Conservation (phyloP, 2,888 invertebrate genomes). For the Oscheius onirici region DNA sequence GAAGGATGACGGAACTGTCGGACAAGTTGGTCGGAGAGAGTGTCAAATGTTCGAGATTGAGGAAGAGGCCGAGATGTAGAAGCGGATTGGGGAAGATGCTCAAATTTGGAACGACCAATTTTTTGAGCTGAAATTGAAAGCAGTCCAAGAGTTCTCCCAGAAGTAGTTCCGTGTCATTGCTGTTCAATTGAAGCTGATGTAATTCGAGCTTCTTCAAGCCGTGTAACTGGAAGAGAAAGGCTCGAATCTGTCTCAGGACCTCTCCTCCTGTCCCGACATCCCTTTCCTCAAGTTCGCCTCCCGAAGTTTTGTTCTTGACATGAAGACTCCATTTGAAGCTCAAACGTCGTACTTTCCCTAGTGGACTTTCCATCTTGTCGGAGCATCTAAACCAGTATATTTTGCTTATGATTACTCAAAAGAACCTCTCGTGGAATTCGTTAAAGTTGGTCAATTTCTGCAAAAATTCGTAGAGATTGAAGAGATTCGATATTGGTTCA, state of each 20-base stretch:
- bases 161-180: conserved; percentile 79
- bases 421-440: conserved; percentile 55
- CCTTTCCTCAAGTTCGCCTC: conserved; percentile 39
- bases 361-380: conserved; percentile 34
- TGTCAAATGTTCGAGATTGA: conserved; percentile 78
- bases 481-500: conserved; percentile 82
- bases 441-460: conserved; percentile 78
- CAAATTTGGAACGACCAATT: conserved; percentile 81
- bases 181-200: conserved; percentile 82
- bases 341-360: conserved; percentile 42
- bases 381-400: background rate
- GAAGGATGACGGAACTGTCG: conserved; percentile 54
- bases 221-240: conserved; percentile 79
- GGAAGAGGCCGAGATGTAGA: conserved; percentile 82
- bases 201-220: conserved; percentile 79
- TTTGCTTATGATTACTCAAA: background rate
- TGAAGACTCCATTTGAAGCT: conserved; percentile 67
- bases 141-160: conserved; percentile 79
- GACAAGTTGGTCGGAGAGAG: conserved; percentile 78
- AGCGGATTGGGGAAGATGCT: conserved; percentile 80
- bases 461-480: conserved; percentile 86
- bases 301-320: conserved; percentile 49
- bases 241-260: conserved; percentile 69
- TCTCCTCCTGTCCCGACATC: conserved; percentile 80
- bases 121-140: conserved; percentile 78